Evolutionary conservation across 2,888 invertebrate species (phyloP).

Genomic region (Rosalia funebris): DNA sequence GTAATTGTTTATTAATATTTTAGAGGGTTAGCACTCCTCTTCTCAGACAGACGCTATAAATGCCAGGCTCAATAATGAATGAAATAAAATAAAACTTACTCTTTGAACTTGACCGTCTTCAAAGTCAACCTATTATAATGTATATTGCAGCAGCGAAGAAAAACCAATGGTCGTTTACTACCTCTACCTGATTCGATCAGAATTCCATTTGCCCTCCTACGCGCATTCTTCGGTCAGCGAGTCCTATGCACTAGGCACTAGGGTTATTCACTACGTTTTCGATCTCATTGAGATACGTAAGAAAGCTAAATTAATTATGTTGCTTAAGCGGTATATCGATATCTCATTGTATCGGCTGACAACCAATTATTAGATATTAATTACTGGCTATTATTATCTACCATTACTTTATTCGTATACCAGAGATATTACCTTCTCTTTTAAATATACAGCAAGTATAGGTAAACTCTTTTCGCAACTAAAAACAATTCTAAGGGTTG

Average conservation of each 20-base stretch:
- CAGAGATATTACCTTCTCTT: no score
- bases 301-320: slow-evolving; percentile 9
- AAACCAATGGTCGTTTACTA: slow-evolving; percentile 24
- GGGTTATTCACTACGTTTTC: slow-evolving; percentile 1
- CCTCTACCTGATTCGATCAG: slow-evolving; percentile 31
- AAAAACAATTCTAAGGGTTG: no score
- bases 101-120: slow-evolving; percentile 34
- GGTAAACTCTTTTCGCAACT: no score
- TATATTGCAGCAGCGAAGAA: slow-evolving; percentile 25
- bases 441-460: no score
- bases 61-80: slow-evolving; percentile 14
- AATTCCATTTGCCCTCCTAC: slow-evolving; percentile 36
- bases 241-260: neutral
- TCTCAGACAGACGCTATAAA: slow-evolving; percentile 3
- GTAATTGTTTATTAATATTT: no score
- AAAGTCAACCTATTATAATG: slow-evolving; percentile 27
- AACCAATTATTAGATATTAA: slow-evolving; percentile 5
- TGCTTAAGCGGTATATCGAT: neutral
- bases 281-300: neutral
- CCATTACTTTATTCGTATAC: no score
- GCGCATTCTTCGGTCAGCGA: slow-evolving; percentile 20
- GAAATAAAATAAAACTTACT: slow-evolving; percentile 32
- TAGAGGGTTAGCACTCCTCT: no score
- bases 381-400: neutral
- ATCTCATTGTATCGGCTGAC: neutral